phyloP scores from a whole-genome alignment of 2,797 vertebrate species.

The Sebastes aleutianus region DNA sequence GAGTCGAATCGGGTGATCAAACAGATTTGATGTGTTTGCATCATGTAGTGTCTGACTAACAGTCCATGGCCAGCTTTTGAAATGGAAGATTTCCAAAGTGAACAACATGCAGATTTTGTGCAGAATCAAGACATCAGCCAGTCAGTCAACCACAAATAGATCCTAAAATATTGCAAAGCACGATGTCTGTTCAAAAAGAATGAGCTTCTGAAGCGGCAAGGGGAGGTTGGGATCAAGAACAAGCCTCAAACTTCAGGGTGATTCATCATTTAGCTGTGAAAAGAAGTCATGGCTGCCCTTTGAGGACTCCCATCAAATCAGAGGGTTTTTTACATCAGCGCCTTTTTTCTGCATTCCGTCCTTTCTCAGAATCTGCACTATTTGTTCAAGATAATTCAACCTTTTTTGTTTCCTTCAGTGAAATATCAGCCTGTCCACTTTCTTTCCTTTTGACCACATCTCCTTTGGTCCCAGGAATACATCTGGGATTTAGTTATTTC shows the following conservation, averaged over 20 bases:
- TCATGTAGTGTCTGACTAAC: neutral
- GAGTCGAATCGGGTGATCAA: neutral
- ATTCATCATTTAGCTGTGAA: slow-evolving; percentile 24
- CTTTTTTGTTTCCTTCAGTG: slow-evolving; percentile 41
- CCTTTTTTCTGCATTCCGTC: neutral
- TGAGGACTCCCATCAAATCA: slow-evolving; percentile 4
- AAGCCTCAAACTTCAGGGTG: neutral
- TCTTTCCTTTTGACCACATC: slow-evolving; percentile 45
- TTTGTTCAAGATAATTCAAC: slow-evolving; percentile 50
- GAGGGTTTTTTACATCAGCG: slow-evolving; percentile 13
- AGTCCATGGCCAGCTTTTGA: neutral
- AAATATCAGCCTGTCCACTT: slow-evolving; percentile 40
- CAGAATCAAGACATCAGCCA: neutral
- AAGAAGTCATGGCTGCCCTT: neutral
- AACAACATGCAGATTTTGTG: neutral
- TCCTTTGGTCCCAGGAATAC: slow-evolving; percentile 37
- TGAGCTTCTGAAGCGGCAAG: neutral
- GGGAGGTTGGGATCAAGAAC: neutral
- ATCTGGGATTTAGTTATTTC: slow-evolving; percentile 42
- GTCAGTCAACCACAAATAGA: neutral
- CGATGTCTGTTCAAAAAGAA: neutral
- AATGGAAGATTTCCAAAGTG: neutral
- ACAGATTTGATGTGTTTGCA: neutral
- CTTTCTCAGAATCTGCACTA: slow-evolving; percentile 1
- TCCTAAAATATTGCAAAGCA: slow-evolving; percentile 1